These are phyloP conservation scores for Cisticola juncidis DNA, from an alignment of 2,113 vertebrate species.

Conservation along the genomic window DNA sequence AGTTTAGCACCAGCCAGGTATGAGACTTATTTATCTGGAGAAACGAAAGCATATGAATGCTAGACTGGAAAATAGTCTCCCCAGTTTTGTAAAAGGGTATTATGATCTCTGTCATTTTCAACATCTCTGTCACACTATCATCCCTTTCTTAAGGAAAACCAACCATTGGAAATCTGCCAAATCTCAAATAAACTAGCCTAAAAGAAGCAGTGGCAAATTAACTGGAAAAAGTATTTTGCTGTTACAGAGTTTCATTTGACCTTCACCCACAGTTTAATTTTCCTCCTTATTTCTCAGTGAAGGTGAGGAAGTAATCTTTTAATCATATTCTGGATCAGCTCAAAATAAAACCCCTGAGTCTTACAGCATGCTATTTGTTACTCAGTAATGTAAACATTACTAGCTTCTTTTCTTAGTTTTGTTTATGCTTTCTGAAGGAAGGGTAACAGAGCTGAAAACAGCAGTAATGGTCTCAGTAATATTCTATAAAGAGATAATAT, in stretches of 20 bases:
- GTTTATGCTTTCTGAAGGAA: neutral
- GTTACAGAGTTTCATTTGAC: neutral
- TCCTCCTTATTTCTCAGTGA: neutral
- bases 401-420: neutral
- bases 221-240: neutral
- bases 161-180: neutral
- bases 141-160: neutral
- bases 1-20: neutral
- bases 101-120: neutral
- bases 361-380: neutral
- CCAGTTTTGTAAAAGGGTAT: neutral
- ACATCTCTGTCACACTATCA: neutral
- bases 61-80: neutral
- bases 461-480: neutral
- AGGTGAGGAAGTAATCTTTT: neutral
- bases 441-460: neutral
- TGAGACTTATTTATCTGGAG: neutral
- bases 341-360: neutral
- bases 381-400: neutral
- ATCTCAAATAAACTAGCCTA: neutral
- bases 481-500: neutral
- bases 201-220: neutral
- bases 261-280: neutral
- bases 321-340: neutral
- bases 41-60: fast-evolving